Evolutionary conservation across 1,140 invertebrate species (phyloP), one percentile per base, ranked within the genome.

Genomic region (Solen grandis): DNA sequence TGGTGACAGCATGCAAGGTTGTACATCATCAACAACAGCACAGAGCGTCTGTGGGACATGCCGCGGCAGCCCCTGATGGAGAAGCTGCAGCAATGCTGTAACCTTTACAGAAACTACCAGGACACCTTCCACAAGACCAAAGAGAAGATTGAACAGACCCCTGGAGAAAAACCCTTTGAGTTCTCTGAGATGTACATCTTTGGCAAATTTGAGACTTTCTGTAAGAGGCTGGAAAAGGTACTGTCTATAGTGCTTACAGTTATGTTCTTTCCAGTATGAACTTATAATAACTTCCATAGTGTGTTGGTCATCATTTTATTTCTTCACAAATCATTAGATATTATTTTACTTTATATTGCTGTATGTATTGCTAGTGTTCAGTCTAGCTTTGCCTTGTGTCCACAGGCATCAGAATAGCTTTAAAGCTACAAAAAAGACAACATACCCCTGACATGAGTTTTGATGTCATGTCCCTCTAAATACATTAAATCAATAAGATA

Each of bases 121-220:
- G 79, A 76, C 31, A 79, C 75, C 75, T 92, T 91, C 73, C 85
- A 92, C 27, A 83, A 74, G 35, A 89, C 88, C 25, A 94, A 95
- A 81, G 91, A 92, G 62, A 88, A 90, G 72, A 86, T 91, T 25
- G 88, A 89, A 73, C 50, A 94, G 70, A 90, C 84, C 54, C 92
- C 93, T 2, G 94, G 94, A 36, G 95, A 96, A 84, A 94, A 93
- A 74, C 94, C 86, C 36, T 97, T 98, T 92, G 95, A 96, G 59
- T 98, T 98, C 91, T 98, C 96, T 5, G 97, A 98, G 92, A 98
- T 97, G 88, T 98, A 98, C 87, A 97, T 99, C 1, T 98, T 99
- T 92, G 97, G 97, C 70, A 97, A 97, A 93, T 98, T 98, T 87
- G 96, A 98, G 87, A 95, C 96, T 0, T 98, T 98, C 90, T 97